Evolutionary conservation across 2,113 vertebrate species (phyloP), one percentile per base, ranked within the genome.

Genomic region (Serilophus lunatus): DNA sequence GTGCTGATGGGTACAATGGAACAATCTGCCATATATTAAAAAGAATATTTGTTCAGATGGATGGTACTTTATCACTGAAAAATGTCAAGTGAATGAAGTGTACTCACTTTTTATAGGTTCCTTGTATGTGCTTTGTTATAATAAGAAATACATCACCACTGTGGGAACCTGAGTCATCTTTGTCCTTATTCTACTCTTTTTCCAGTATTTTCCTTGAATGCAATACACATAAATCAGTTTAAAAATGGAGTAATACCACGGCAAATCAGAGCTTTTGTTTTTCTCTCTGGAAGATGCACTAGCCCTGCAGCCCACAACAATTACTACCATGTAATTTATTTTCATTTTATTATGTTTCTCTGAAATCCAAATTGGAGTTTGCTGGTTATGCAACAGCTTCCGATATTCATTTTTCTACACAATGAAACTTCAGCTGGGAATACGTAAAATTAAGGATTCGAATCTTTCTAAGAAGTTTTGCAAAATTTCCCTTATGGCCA

Each of bases 201-300:
- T 54, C 60, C 74, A 77, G 45, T 92, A 29, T 63, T 95, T 93
- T 84, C 75, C 57, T 77, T 94, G 82, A 93, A 91, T 85, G 45
- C 35, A 93, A 66, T 61, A 76, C 49, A 93, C 60, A 84, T 59
- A 90, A 79, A 87, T 89, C 78, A 57, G 54, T 74, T 82, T 53
- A 79, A 91, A 93, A 94, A 76, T 23, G 40, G 26, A 84, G 35
- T 63, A 90, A 86, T 51, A 88, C 33, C 51, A 74, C 38, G n/a
- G 82, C 76, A 92, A 96, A 94, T 90, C 71, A 92, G 45, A 93
- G 86, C 56, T 83, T 91, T 95, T 95, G 57, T 94, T 91, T 93
- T 91, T 53, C 93, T 95, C 71, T 29, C 54, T 95, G 94, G 82
- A 94, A 96, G 90, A 79, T 74, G 76, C 9, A 15, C 22, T 82